A percentile compares a stretch with the other conserved stretches of the same genome.
phyloP scores from a whole-genome alignment of 2,113 vertebrate genomes.

The Candoia aspera region DNA sequence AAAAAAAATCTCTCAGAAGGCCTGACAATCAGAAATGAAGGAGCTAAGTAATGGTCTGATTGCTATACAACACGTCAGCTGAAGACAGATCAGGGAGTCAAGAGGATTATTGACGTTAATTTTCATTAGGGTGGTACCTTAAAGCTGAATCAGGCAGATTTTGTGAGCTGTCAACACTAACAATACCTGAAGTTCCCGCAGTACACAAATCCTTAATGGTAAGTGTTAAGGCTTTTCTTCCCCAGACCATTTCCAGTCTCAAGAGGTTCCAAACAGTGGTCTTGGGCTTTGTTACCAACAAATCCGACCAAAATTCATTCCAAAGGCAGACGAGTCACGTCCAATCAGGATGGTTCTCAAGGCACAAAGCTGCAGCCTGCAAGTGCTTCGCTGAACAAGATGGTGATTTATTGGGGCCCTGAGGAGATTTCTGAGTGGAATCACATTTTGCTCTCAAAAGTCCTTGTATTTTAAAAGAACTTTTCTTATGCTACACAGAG shows the following conservation, averaged over 20 bases:
- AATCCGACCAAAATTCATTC: not conserved
- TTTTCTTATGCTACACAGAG: slow-evolving; percentile 47
- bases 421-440: slow-evolving; percentile 45
- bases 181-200: slow-evolving; percentile 24
- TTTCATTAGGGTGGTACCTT: slow-evolving; percentile 34
- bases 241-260: slow-evolving; percentile 10
- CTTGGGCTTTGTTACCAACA: not conserved
- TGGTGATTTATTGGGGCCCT: slow-evolving; percentile 51
- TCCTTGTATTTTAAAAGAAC: slow-evolving; percentile 50
- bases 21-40: slow-evolving; percentile 27
- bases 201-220: slow-evolving; percentile 44
- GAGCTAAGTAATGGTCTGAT: not conserved
- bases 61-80: not conserved
- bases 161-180: slow-evolving; percentile 23
- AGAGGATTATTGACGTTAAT: slow-evolving; percentile 27
- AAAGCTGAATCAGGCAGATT: slow-evolving; percentile 13
- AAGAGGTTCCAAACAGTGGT: not conserved
- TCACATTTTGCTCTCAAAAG: slow-evolving; percentile 1
- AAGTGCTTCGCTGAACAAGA: slow-evolving; percentile 22
- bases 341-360: not conserved
- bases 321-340: not conserved
- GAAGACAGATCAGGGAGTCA: fast-evolving
- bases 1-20: not conserved
- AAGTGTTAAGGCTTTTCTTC: slow-evolving; percentile 35
- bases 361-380: slow-evolving; percentile 17